Evolutionary conservation across 2,113 vertebrate species (phyloP), one percentile per base, ranked within the genome.

Genomic region (Nothoprocta pentlandii): DNA sequence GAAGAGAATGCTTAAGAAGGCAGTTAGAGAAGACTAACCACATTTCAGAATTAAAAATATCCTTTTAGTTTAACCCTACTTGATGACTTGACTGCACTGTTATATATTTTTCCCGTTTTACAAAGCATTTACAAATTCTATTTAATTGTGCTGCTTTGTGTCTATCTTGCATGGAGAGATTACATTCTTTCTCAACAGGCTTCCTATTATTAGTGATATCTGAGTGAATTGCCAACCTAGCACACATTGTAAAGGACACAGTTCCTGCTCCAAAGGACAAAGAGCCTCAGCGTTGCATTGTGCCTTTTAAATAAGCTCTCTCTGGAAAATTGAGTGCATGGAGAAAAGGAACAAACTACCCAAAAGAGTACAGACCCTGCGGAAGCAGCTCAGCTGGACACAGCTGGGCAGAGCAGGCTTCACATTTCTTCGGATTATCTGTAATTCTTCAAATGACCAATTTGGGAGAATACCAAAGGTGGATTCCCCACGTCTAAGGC

Each of bases 221-320:
- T 51, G 28, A 89, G 41, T 77, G 67, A 92, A 87, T 66, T 87
- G 36, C 41, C 66, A 91, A 16, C 20, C 34, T 80, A 44, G 58
- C 58, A 49, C n/a, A 53, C 23, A 54, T 47, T 92, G 23, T 81
- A 76, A 81, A 1, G 2, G 46, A 30, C 61, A 90, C 13, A 47
- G 34, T 49, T 87, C 62, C 58, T 79, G 36, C 80, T 92, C 59
- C 63, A 77, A 82, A 87, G 84, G n/a, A 70, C 78, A 91, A 85
- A 93, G 92, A 80, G 6, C 20, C 69, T 92, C 49, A 74, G 7
- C 41, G 46, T 25, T 14, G 3, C 34, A 80, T 59, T 63, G 59
- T 63, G 17, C 19, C 21, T 77, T 82, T 96, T 76, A 77, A 87
- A 82, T 53, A 71, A 73, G 62, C 10, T 82, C 30, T 73, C 25